Conservation (phyloP, 2,888 invertebrate species). For the Cheilosia urbana region DNA sequence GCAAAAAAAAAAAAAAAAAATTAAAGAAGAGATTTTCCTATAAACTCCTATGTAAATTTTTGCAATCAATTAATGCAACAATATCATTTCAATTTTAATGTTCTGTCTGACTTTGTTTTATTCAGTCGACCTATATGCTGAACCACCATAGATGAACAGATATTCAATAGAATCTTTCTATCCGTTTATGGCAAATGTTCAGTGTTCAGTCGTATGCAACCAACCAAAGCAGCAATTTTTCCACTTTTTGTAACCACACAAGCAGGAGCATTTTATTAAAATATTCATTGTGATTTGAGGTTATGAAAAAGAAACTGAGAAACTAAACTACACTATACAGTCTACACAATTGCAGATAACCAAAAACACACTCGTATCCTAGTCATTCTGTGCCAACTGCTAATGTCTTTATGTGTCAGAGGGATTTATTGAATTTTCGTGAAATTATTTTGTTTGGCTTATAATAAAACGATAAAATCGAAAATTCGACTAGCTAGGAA, state of each 20-base stretch:
- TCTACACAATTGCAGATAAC: neutral
- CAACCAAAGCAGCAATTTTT: slow-evolving; percentile 8
- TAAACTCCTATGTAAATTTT: slow-evolving; percentile 28
- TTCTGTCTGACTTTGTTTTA: neutral
- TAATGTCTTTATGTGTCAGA: slow-evolving; percentile 42
- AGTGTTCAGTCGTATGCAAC: neutral
- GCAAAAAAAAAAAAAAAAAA: neutral
- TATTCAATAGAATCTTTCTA: neutral
- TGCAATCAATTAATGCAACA: slow-evolving; percentile 27
- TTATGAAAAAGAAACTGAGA: neutral
- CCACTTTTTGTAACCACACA: slow-evolving; percentile 27
- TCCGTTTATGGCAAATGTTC: neutral
- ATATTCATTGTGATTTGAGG: slow-evolving; percentile 1
- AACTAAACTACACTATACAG: neutral
- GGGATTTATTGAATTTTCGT: slow-evolving; percentile 15
- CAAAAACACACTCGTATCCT: slow-evolving; percentile 8
- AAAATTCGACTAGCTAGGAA: slow-evolving; percentile 7
- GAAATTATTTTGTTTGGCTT: slow-evolving; percentile 17
- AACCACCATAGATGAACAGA: neutral
- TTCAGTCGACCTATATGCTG: slow-evolving; percentile 13
- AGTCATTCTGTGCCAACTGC: slow-evolving; percentile 8
- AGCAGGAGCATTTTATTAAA: slow-evolving; percentile 30
- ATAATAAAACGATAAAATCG: slow-evolving; percentile 22
- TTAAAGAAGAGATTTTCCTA: no score
- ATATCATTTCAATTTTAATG: neutral